A percentile compares a stretch with the other conserved stretches of the same genome.
Evolutionary conservation across 2,888 invertebrate species (phyloP).

Genomic region (Ethmia dodecea): DNA sequence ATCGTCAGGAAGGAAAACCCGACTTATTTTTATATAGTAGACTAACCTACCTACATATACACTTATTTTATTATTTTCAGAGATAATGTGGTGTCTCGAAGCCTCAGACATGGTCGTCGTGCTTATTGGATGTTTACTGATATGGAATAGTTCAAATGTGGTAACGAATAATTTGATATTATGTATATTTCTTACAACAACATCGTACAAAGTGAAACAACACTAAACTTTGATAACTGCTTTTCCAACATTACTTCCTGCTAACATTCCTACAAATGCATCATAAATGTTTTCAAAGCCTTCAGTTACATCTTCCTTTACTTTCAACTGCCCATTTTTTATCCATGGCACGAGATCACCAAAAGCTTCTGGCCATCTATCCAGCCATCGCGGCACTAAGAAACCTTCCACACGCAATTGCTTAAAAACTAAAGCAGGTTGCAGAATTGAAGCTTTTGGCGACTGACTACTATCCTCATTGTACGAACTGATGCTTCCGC

Average conservation of each 20-base stretch:
- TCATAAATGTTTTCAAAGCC: slow-evolving; percentile 83
- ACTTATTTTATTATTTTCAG: slow-evolving; percentile 32
- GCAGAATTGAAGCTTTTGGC: slow-evolving; percentile 61
- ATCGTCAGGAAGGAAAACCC: too few species aligned
- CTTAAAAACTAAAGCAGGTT: slow-evolving; percentile 72
- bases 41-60: too few species aligned
- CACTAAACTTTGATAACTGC: slow-evolving; percentile 79
- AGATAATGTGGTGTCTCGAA: slow-evolving; percentile 61
- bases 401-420: slow-evolving; percentile 82
- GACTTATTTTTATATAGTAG: too few species aligned
- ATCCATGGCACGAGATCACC: slow-evolving; percentile 78
- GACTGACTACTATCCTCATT: slow-evolving; percentile 34
- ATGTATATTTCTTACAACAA: not conserved
- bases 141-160: slow-evolving; percentile 53
- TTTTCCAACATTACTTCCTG: slow-evolving; percentile 82
- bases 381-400: slow-evolving; percentile 62
- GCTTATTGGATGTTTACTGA: slow-evolving; percentile 48
- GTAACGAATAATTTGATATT: slow-evolving; percentile 22
- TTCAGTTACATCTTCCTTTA: slow-evolving; percentile 80
- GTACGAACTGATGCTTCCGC: slow-evolving; percentile 52
- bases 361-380: slow-evolving; percentile 78
- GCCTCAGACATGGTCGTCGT: slow-evolving; percentile 53
- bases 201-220: not conserved
- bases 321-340: slow-evolving; percentile 80
- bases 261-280: slow-evolving; percentile 80